Base-by-base conservation (phyloP, 2,888 invertebrate species). In the Danaus chrysippus region DNA sequence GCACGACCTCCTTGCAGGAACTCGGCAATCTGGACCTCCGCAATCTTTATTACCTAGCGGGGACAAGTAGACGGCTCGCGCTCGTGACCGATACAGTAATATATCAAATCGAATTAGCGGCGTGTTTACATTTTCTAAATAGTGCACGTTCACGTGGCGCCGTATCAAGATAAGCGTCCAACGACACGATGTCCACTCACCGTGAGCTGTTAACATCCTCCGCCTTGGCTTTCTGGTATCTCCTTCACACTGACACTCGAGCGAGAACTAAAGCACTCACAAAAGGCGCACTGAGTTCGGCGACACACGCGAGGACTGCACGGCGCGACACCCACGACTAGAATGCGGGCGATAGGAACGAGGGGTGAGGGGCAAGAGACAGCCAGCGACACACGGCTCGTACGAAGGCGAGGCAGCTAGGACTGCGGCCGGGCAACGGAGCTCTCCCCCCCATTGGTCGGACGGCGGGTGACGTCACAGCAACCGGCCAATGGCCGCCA, bases 141-240 rank as follows among this genome's bases (percentile, higher is more conserved):
- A 87, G 87, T 86, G 86, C 81, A 79, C 76, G 80, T 87, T 91
- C 91, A 90, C 90, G 89, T 91, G 90, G 89, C 83, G 83, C 82
- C 78, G 75, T 70, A 73, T 71, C 72, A 75, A 81, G 85, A 86
- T 84, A 86, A 85, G 83, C 74, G 81, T 75, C 73, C 78, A 76
- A 73, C 76, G 77, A 76, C 77, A 77, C 71, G 73, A 70, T 74
- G 74, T 72, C 74, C 59, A 90, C 91, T 91, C 84, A 91, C 91
- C 91, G 89, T 89, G 86, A 81, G 88, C 91, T 91, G 90, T 87
- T 88, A 90, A 90, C 91, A 91, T 91, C 89, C 90, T 91, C 91
- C 82, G 88, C 83, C 83, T 79, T 79, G 75, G 80, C 80, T 75
- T 77, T 81, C 83, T 71, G 82, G 85, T 78, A 85, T 82, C 86